A percentile compares a stretch with the other conserved stretches of the same genome.
These are phyloP conservation scores for Trachelus troglodyta DNA, from an alignment of 2,888 invertebrate species.

Conservation along the genomic window DNA sequence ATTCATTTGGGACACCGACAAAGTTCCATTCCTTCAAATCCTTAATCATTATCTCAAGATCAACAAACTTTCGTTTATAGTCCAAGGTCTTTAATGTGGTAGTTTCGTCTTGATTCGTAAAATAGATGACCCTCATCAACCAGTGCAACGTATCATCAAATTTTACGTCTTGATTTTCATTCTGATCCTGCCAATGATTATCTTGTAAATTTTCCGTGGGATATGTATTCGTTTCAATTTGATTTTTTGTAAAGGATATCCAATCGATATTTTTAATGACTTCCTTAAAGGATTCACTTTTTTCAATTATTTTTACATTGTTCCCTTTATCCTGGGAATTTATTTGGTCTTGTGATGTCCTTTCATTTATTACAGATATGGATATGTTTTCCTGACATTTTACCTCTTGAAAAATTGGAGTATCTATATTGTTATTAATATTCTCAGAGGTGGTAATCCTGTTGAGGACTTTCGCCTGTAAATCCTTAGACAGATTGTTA, in stretches of 20 bases:
- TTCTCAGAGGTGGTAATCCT: conserved; percentile 11
- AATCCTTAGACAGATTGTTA: neutral
- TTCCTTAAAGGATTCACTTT: neutral
- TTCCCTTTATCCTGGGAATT: neutral
- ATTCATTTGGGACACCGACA: conserved; percentile 7
- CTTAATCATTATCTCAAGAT: neutral
- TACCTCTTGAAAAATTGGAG: neutral
- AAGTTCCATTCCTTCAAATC: neutral
- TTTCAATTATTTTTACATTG: neutral
- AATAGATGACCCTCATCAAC: neutral
- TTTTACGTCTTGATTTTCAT: neutral
- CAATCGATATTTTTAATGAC: neutral
- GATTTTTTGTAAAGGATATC: neutral
- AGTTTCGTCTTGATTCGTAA: neutral
- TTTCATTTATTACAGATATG: neutral
- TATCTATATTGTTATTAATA: neutral
- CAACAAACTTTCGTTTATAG: neutral
- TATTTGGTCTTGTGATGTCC: neutral
- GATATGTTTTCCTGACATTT: neutral
- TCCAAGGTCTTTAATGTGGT: neutral
- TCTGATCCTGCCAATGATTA: neutral
- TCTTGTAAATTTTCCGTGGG: neutral
- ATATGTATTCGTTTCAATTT: neutral
- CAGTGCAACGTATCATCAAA: neutral
- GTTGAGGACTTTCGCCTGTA: neutral